Conservation (phyloP, 2,888 invertebrate genomes). For the Napeogenes inachia region DNA sequence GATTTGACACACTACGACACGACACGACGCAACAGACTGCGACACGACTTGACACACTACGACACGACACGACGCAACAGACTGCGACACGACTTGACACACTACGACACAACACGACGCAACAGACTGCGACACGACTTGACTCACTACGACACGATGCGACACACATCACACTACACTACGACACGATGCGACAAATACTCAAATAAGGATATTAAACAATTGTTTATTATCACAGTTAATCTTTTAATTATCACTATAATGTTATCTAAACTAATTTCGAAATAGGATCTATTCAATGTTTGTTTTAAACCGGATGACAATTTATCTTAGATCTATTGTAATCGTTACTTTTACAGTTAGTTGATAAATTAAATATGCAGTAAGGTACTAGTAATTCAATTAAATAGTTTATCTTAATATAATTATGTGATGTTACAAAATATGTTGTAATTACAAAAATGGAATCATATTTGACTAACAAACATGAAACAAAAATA, state of each 20-base stretch:
- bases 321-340: conserved; percentile 47
- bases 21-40: not conserved
- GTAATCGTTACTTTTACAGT: conserved; percentile 39
- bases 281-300: conserved; percentile 50
- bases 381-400: not conserved
- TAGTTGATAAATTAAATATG: conserved; percentile 8
- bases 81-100: conserved; percentile 21
- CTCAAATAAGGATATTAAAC: not conserved
- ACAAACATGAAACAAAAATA: conserved; percentile 32
- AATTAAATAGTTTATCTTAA: conserved; percentile 6
- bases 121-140: too few relatives aligned
- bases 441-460: too few relatives aligned
- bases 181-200: too few relatives aligned
- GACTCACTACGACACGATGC: too few relatives aligned
- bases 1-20: not conserved
- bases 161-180: conserved; percentile 21
- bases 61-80: conserved; percentile 7
- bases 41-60: not conserved
- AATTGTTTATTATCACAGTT: conserved; percentile 23
- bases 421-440: not conserved
- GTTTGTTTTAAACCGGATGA: conserved; percentile 48
- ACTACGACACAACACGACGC: not conserved
- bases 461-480: not conserved
- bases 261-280: conserved; percentile 46
- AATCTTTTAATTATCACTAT: conserved; percentile 35